A percentile compares a stretch with the other conserved stretches of the same genome.
Evolutionary conservation across 2,113 vertebrate species (phyloP).

Genomic region (Galemys pyrenaicus): DNA sequence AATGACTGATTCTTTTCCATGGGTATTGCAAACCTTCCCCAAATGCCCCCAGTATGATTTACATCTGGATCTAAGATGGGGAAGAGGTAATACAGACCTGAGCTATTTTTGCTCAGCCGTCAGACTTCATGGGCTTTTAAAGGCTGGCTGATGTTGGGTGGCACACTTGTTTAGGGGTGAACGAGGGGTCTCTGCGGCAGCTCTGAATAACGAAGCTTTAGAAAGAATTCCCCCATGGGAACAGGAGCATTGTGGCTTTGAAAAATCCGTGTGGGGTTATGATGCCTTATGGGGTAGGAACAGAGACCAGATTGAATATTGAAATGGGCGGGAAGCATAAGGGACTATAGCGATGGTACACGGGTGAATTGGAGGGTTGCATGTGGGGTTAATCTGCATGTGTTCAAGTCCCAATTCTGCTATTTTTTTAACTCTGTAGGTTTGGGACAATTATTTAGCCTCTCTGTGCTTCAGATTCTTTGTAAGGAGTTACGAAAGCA

Average conservation of each 20-base stretch:
- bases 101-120: neutral
- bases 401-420: conserved; percentile 27
- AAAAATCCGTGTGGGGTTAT: neutral
- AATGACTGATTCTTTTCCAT: conserved; percentile 19
- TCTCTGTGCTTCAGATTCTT: neutral
- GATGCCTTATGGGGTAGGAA: neutral
- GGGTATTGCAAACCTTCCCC: neutral
- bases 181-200: neutral
- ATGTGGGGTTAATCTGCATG: neutral
- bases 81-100: neutral
- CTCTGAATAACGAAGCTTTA: neutral
- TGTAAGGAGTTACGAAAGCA: neutral
- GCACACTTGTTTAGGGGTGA: neutral
- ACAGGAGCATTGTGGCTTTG: neutral
- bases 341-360: too few species aligned
- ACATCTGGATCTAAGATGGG: neutral
- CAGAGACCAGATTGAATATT: neutral
- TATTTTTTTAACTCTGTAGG: conserved; percentile 48
- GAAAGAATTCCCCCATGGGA: neutral
- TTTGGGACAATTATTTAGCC: neutral
- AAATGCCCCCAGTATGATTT: neutral
- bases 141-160: neutral
- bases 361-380: too few species aligned
- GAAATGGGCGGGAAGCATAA: neutral
- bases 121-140: neutral